Percentiles rank a stretch among this genome's conserved stretches.
Evolutionary conservation across 2,888 invertebrate genomes (phyloP).

Genomic region (Agrotis segetum): DNA sequence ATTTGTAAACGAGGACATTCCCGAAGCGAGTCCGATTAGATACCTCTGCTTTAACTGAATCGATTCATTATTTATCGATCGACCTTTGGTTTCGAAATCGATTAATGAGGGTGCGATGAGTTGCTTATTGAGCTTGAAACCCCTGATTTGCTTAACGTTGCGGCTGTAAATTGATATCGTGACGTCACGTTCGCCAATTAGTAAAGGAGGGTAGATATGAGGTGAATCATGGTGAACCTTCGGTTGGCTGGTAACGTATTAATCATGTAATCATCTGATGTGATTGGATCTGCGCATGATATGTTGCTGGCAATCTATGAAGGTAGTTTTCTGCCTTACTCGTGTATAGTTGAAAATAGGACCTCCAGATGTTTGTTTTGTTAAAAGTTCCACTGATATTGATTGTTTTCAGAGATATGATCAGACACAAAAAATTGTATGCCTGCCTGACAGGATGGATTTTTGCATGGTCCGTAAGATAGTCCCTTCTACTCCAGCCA

Average conservation of each 20-base stretch:
- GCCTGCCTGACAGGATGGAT: no score
- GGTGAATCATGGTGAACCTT: constrained; percentile 4
- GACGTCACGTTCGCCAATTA: constrained; percentile 27
- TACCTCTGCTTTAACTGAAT: constrained; percentile 45
- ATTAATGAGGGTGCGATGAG: constrained; percentile 48
- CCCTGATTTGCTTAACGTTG: constrained; percentile 38
- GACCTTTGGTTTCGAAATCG: constrained; percentile 34
- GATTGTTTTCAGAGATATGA: neutral
- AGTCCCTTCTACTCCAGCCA: no score
- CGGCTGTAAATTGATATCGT: constrained; percentile 39
- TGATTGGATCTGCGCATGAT: constrained; percentile 11
- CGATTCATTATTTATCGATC: constrained; percentile 55
- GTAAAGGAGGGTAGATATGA: constrained; percentile 9
- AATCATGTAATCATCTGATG: constrained; percentile 10
- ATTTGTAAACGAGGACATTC: constrained; percentile 54
- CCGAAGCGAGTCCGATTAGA: constrained; percentile 45
- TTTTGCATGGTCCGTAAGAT: no score
- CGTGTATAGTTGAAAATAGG: neutral
- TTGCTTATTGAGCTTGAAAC: constrained; percentile 42
- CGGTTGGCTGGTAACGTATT: neutral
- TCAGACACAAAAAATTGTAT: no score
- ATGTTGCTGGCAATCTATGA: neutral
- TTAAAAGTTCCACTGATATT: neutral
- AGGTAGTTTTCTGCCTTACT: neutral
- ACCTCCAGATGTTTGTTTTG: neutral